A percentile compares a stretch with the other conserved stretches of the same genome.
Conservation (phyloP, 2,888 invertebrate species). For the Agrochola circellaris region DNA sequence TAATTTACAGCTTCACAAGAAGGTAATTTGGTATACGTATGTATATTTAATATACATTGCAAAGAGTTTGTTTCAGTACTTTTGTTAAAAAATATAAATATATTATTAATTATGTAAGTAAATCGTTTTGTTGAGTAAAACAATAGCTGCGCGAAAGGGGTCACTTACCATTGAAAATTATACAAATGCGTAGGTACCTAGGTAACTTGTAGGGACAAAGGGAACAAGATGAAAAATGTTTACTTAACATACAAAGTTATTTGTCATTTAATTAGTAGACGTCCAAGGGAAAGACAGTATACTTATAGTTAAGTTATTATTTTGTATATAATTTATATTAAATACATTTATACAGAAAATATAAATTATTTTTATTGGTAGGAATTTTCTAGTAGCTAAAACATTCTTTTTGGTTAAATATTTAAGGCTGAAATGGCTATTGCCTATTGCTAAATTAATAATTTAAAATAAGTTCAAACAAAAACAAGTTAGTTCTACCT, state of each 20-base stretch:
- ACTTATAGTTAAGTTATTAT: conserved; percentile 28
- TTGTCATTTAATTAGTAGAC: conserved; percentile 21
- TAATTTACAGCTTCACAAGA: background rate
- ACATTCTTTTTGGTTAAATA: conserved; percentile 15
- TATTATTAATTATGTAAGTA: no score
- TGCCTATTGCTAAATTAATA: background rate
- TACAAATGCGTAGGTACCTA: background rate
- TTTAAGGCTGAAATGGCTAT: conserved; percentile 35
- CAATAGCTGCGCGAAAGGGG: background rate
- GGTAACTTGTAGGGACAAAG: background rate
- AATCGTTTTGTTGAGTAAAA: background rate
- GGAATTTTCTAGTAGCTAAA: conserved; percentile 15
- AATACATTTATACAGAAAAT: conserved; percentile 17
- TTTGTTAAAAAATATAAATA: background rate
- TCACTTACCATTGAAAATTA: background rate
- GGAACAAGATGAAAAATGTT: conserved; percentile 3
- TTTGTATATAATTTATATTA: conserved; percentile 30
- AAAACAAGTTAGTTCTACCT: background rate
- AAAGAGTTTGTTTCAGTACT: background rate
- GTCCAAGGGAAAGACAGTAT: conserved; percentile 18
- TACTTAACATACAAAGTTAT: conserved; percentile 1
- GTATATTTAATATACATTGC: background rate
- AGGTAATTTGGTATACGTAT: background rate
- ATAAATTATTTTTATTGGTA: conserved; percentile 29
- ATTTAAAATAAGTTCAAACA: background rate